phyloP scores from a whole-genome alignment of 37 sponge, comb jelly and placozoan species.

The Agelas oroides region DNA sequence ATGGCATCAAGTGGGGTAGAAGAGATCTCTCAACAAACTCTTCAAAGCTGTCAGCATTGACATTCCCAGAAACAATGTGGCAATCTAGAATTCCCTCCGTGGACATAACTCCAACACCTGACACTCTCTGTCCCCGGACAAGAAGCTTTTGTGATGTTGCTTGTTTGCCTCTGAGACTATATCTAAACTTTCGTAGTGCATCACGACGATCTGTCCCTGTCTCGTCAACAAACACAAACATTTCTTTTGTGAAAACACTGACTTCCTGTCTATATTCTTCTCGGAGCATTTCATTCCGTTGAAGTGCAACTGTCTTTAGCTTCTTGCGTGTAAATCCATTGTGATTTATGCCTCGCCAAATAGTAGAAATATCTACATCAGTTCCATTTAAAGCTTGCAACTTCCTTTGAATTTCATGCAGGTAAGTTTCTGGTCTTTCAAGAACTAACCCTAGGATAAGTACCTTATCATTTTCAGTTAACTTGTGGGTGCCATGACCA shows the following conservation, averaged over 20 bases:
- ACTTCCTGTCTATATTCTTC: conserved; percentile 35
- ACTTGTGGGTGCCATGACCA: too few relatives aligned
- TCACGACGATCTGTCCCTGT: not conserved
- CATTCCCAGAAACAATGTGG: conserved; percentile 2
- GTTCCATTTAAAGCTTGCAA: too few relatives aligned
- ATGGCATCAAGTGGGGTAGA: conserved; percentile 43
- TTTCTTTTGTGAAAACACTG: too few relatives aligned
- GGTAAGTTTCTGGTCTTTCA: too few relatives aligned
- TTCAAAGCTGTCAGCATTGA: conserved; percentile 34
- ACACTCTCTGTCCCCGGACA: not conserved
- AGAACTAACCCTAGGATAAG: too few relatives aligned
- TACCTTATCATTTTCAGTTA: too few relatives aligned
- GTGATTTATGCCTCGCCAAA: conserved; percentile 5
- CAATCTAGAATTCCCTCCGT: conserved; percentile 2
- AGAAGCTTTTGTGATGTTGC: conserved; percentile 33
- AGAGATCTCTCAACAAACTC: not conserved
- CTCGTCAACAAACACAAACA: conserved; percentile 37
- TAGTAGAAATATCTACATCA: conserved; percentile 34
- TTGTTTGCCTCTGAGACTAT: not conserved
- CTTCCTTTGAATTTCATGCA: too few relatives aligned
- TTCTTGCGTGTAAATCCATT: conserved; percentile 46
- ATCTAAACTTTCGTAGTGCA: not conserved
- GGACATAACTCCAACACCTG: too few relatives aligned
- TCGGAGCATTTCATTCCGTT: too few relatives aligned
- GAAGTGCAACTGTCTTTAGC: conserved; percentile 18